Evolutionary conservation across 2,113 vertebrate genomes (phyloP).

Genomic region (Nesogale talazaci): DNA sequence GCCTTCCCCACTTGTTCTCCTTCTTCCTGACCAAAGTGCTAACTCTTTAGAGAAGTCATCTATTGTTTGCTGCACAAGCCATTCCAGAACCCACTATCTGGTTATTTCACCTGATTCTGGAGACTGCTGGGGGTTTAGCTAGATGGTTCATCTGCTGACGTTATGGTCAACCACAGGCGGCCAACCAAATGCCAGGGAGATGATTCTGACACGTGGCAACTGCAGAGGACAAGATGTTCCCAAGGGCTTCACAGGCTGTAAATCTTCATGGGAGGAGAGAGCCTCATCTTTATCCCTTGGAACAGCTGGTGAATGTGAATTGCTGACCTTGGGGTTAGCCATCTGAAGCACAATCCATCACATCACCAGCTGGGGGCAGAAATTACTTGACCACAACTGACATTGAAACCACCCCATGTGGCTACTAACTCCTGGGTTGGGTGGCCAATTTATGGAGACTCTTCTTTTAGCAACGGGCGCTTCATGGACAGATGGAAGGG

Average conservation of each 20-base stretch:
- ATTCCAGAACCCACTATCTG: not conserved
- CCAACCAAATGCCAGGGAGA: too few species aligned
- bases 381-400: not conserved
- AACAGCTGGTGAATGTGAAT: too few species aligned
- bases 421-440: too few species aligned
- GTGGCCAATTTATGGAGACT: not conserved
- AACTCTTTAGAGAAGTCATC: not conserved
- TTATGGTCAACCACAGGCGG: too few species aligned
- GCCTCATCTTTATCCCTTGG: too few species aligned
- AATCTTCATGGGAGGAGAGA: too few species aligned
- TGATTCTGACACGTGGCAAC: too few species aligned
- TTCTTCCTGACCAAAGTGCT: not conserved
- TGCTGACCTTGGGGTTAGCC: too few species aligned
- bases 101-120: not conserved
- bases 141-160: not conserved
- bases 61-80: not conserved
- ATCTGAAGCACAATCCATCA: too few species aligned
- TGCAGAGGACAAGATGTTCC: too few species aligned
- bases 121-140: not conserved
- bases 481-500: not conserved
- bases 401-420: fast-evolving
- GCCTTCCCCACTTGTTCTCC: not conserved
- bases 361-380: not conserved
- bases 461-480: not conserved
- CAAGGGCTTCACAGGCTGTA: too few species aligned